Evolutionary conservation across 2,797 vertebrate genomes (phyloP).

Genomic region (Alosa sapidissima): DNA sequence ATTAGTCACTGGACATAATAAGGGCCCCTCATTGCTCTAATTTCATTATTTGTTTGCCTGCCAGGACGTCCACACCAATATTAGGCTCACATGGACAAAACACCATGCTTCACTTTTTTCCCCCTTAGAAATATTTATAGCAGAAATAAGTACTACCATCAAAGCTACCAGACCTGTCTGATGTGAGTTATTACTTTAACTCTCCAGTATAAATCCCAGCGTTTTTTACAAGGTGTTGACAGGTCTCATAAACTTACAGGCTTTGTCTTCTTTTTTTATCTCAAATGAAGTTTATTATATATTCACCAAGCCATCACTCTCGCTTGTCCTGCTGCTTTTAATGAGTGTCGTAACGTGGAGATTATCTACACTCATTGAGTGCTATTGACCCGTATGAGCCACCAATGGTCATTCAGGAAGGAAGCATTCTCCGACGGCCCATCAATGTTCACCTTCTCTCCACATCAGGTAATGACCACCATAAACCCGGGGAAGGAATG

Average conservation of each 20-base stretch:
- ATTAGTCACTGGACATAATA: conserved; percentile 2
- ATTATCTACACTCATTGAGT: not conserved
- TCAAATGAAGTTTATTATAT: conserved; percentile 7
- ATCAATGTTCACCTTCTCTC: conserved; percentile 1
- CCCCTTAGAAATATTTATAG: not conserved
- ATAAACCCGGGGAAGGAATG: not conserved
- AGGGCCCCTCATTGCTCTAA: not conserved
- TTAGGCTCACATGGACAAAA: not conserved
- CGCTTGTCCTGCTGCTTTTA: not conserved
- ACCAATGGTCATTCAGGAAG: not conserved
- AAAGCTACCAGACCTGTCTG: not conserved
- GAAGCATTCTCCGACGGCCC: not conserved
- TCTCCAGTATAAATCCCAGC: not conserved
- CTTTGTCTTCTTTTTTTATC: conserved; percentile 5
- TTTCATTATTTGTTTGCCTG: conserved; percentile 18
- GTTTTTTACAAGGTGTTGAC: conserved; percentile 2
- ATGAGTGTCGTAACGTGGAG: not conserved
- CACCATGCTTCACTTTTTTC: not conserved
- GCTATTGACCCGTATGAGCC: not conserved
- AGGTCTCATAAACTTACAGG: not conserved
- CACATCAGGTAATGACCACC: conserved; percentile 15
- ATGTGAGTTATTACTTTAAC: conserved; percentile 1
- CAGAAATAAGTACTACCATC: not conserved
- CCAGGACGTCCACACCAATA: not conserved
- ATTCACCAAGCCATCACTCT: conserved; percentile 19